Evolutionary conservation across 1,140 invertebrate species (phyloP).

Genomic region (Acromyrmex charruanus): DNA sequence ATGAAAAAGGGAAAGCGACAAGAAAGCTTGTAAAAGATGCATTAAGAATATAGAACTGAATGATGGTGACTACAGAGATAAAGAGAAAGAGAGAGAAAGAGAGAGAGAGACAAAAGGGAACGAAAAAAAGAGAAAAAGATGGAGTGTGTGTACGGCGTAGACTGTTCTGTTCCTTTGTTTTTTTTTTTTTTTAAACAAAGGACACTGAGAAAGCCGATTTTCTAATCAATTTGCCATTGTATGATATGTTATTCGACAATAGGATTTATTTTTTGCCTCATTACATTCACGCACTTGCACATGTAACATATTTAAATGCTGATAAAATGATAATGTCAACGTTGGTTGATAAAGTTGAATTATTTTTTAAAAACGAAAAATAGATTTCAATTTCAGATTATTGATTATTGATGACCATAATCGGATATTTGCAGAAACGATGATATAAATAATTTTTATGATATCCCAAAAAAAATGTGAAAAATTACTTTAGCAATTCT

Average conservation of each 20-base stretch:
- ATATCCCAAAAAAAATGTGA: not conserved
- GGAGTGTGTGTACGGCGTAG: slow-evolving; percentile 45
- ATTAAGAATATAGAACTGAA: slow-evolving; percentile 8
- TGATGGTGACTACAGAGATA: not conserved
- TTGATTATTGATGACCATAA: slow-evolving; percentile 12
- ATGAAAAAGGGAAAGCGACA: slow-evolving; percentile 50
- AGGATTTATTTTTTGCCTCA: slow-evolving; percentile 44
- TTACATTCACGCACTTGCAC: not conserved
- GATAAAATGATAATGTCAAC: slow-evolving; percentile 20
- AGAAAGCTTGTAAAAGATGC: slow-evolving; percentile 25
- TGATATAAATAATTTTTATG: slow-evolving; percentile 28
- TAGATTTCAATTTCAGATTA: slow-evolving; percentile 19
- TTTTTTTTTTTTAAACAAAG: slow-evolving; percentile 65
- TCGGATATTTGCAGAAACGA: slow-evolving; percentile 39
- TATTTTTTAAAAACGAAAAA: slow-evolving; percentile 9
- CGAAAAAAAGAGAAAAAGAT: not conserved
- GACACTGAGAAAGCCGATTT: slow-evolving; percentile 40
- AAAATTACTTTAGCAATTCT: slow-evolving; percentile 34
- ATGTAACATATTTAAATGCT: slow-evolving; percentile 10
- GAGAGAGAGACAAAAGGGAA: not conserved
- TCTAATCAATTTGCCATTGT: slow-evolving; percentile 12
- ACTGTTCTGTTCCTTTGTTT: slow-evolving; percentile 67
- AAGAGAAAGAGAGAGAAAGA: not conserved
- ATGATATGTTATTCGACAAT: slow-evolving; percentile 22
- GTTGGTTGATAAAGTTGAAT: slow-evolving; percentile 4